Percentiles rank a stretch among this genome's conserved stretches.
These are phyloP conservation scores for Pycnomerus fuliginosus DNA, from an alignment of 2,888 invertebrate genomes.

Conservation along the genomic window DNA sequence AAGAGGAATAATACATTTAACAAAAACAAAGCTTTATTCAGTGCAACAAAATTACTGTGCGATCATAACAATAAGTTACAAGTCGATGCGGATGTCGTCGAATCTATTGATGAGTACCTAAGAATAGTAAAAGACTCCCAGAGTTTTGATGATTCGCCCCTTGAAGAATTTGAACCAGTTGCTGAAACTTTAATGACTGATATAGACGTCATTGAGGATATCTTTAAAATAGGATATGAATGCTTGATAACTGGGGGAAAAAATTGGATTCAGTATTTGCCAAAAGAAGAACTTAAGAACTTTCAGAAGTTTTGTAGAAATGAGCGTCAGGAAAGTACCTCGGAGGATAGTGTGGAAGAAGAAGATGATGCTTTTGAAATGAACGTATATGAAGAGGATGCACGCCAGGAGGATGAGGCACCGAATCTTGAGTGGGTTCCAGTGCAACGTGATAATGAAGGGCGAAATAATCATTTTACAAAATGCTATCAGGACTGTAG, in stretches of 20 bases:
- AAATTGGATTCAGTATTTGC: constrained; percentile 24
- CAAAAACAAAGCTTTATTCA: constrained; percentile 45
- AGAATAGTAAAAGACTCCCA: constrained; percentile 21
- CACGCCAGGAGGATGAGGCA: too few relatives aligned
- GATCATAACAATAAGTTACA: constrained; percentile 14
- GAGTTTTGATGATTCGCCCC: too few relatives aligned
- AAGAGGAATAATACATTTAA: constrained; percentile 15
- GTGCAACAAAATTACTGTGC: constrained; percentile 35
- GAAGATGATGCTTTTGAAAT: constrained; percentile 22
- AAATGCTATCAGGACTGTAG: constrained; percentile 26
- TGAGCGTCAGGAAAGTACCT: constrained; percentile 14
- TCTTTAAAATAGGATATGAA: constrained; percentile 42
- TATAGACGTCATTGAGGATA: constrained; percentile 33
- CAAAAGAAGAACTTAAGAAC: constrained; percentile 21
- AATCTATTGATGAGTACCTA: constrained; percentile 31
- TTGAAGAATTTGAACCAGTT: too few relatives aligned
- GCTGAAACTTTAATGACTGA: too few relatives aligned
- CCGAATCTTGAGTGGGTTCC: too few relatives aligned
- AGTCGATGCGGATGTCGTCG: constrained; percentile 23
- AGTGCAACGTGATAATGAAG: constrained; percentile 25
- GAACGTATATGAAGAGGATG: too few relatives aligned
- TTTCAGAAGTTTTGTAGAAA: constrained; percentile 19
- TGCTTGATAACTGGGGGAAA: constrained; percentile 32
- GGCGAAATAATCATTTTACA: constrained; percentile 4
- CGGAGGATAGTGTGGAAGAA: constrained; percentile 15